Conservation (phyloP, 1,140 invertebrate genomes). For the Conus ventricosus region DNA sequence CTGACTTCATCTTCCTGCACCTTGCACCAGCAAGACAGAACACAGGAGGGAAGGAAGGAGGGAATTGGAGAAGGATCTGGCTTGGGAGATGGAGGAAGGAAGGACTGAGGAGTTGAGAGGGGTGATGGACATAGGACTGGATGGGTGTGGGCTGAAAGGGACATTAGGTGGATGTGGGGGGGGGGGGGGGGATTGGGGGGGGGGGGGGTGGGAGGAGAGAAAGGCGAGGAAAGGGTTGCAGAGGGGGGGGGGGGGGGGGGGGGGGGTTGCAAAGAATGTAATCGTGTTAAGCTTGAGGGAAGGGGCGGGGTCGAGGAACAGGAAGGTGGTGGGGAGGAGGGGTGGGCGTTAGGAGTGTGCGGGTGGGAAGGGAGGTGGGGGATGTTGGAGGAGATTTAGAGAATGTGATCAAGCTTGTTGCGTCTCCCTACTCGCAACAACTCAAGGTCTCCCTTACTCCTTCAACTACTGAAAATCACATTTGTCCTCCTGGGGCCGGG, state of each 20-base stretch:
- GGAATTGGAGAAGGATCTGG: too few relatives aligned
- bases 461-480: neutral
- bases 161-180: too few relatives aligned
- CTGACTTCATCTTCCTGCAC: too few relatives aligned
- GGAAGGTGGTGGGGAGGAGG: neutral
- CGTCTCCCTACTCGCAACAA: neutral
- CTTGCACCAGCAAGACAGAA: too few relatives aligned
- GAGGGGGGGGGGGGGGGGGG: neutral
- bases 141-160: too few relatives aligned
- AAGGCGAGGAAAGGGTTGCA: neutral
- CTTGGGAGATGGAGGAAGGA: too few relatives aligned
- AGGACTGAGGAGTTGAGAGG: too few relatives aligned
- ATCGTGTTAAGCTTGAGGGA: neutral
- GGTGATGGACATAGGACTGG: too few relatives aligned
- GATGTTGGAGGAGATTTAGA: neutral
- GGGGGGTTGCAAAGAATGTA: neutral
- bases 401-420: constrained; percentile 5
- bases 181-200: too few relatives aligned
- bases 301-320: neutral
- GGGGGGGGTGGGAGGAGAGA: too few relatives aligned
- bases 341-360: neutral
- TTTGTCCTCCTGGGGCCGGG: neutral
- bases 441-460: neutral
- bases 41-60: too few relatives aligned
- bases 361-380: neutral